Conservation (phyloP, 2,113 vertebrate genomes). For the Leptobrachium ailaonicum region DNA sequence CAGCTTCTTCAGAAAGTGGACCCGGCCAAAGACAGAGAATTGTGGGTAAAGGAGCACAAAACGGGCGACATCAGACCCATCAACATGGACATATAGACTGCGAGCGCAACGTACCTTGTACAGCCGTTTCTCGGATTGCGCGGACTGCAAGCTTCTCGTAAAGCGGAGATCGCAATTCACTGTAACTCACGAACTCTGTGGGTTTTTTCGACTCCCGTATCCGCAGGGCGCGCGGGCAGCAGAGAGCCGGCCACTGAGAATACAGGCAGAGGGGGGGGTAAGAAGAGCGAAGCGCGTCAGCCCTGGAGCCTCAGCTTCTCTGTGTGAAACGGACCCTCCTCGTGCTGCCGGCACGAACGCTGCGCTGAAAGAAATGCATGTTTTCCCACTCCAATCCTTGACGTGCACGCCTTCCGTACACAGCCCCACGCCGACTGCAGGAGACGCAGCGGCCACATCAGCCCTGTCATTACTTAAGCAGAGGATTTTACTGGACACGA, state of each 20-base stretch:
- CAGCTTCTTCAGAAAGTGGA: constrained; percentile 93
- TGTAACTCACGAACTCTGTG: constrained; percentile 3
- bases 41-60: constrained; percentile 95
- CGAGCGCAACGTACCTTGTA: not conserved
- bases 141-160: not conserved
- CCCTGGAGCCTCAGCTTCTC: too few species aligned
- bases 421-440: too few species aligned
- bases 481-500: too few species aligned
- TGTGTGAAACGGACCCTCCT: too few species aligned
- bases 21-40: constrained; percentile 88
- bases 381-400: too few species aligned
- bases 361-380: too few species aligned
- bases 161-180: not conserved
- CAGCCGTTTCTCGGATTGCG: not conserved
- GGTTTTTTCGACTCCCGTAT: too few species aligned
- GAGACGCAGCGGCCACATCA: too few species aligned
- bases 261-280: not conserved
- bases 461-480: too few species aligned
- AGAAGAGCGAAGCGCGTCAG: too few species aligned
- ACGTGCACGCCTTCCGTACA: too few species aligned
- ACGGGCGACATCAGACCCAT: constrained; percentile 91
- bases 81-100: constrained; percentile 89
- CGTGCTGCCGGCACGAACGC: too few species aligned
- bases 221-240: not conserved
- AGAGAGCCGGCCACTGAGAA: not conserved